A percentile compares a stretch with the other conserved stretches of the same genome.
phyloP scores from a whole-genome alignment of 2,113 vertebrate genomes.

The Scolopax mira region DNA sequence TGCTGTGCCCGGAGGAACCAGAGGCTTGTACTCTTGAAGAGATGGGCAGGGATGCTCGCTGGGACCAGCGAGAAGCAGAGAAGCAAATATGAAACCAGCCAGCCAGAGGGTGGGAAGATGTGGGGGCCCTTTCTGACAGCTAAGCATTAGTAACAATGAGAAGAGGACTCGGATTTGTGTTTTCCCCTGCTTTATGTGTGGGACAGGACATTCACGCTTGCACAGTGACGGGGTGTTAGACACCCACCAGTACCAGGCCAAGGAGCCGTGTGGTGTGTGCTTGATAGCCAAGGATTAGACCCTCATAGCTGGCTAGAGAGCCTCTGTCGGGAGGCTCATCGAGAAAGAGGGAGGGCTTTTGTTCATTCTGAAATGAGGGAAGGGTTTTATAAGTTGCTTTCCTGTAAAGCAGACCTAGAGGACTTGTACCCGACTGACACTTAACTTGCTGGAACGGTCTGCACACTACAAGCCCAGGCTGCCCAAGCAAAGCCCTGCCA shows the following conservation, averaged over 20 bases:
- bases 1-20: background rate
- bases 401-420: background rate
- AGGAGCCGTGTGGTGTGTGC: accelerated
- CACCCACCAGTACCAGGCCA: background rate
- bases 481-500: background rate
- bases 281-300: accelerated
- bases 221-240: accelerated
- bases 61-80: background rate
- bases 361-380: background rate
- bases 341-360: background rate
- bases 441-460: background rate
- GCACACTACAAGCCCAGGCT: background rate
- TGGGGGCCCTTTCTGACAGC: background rate
- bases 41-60: background rate
- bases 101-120: background rate
- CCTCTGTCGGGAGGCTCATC: background rate
- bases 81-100: accelerated
- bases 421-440: accelerated
- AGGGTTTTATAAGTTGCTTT: background rate
- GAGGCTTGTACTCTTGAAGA: accelerated
- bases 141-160: background rate
- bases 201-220: background rate
- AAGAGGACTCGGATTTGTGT: accelerated
- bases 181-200: accelerated
- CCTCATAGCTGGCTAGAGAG: background rate